Evolutionary conservation across 1,140 invertebrate genomes (phyloP), one percentile per base, ranked within the genome.

Genomic region (Drosophila biarmipes): DNA sequence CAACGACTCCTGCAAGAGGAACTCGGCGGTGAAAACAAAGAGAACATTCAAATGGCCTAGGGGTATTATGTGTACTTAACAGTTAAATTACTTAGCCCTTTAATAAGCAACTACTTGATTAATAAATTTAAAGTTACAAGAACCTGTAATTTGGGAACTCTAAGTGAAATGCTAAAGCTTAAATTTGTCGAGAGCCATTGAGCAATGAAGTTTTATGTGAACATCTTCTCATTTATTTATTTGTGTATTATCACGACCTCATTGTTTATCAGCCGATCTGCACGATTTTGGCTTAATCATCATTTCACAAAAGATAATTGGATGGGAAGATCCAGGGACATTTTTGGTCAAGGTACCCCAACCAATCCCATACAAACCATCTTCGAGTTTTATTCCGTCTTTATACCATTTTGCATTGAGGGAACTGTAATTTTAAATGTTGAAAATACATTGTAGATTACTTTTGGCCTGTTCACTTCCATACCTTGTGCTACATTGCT

Each of bases 1-100:
- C 64, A 84, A 14, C 49, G 37, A 46, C 31, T 87, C 3, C 43
- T 84, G 1, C 31, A 69, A n/a, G 81, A 87, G 8, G 82, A 86
- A 17, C 19, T 86, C 11, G 72, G 57, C 14, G 45, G 53, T 14
- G 84, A 87, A 7, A 80, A 87, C 7, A 87, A 87, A 31, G 84
- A 87, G 17, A 87, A 87, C 31, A 69, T 76, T 12, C 34, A 46
- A 52, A 11, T 66, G 34, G 55, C 6, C 11, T 73, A 35, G 34
- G n/a, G 31, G n/a, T 34, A 35, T 34, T 6, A n/a, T 24, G 5
- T 21, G 15, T n/a, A 19, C 42, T 10, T 12, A 29, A 48, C 42
- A 66, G 46, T 63, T 37, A 37, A 38, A 34, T 17, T 14, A 11
- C 5, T 29, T 38, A 10, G 11, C 4, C 0, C 4, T 35, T 24